These are phyloP conservation scores for Podarcis muralis DNA, from an alignment of 2,113 vertebrate species.

Conservation along the genomic window DNA sequence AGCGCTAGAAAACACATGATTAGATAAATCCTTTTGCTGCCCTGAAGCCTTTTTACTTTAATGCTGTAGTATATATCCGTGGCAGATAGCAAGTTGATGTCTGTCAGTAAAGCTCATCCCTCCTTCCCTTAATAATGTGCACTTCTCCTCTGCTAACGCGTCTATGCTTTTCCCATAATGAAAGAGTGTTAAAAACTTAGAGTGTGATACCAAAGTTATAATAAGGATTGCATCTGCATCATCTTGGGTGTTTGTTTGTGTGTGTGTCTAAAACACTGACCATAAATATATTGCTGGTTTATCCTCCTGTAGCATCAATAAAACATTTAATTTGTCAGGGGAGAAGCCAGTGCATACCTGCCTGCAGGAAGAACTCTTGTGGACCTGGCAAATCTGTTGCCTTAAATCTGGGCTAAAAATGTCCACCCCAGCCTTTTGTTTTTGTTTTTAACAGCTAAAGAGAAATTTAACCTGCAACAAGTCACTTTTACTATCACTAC, in stretches of 20 bases:
- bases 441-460: not conserved
- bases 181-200: conserved; percentile 4
- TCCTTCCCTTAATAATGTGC: conserved; percentile 49
- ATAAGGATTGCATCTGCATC: conserved; percentile 16
- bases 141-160: not conserved
- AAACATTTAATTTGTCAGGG: not conserved
- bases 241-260: conserved; percentile 22
- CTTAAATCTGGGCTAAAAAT: not conserved
- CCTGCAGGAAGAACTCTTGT: not conserved
- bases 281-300: not conserved
- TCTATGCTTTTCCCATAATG: conserved; percentile 16
- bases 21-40: conserved; percentile 66
- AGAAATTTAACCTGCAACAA: not conserved
- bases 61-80: conserved; percentile 55
- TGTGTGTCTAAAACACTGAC: conserved; percentile 28
- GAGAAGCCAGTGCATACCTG: not conserved
- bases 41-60: conserved; percentile 60
- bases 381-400: not conserved
- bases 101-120: conserved; percentile 62
- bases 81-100: conserved; percentile 56
- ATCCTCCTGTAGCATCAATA: not conserved
- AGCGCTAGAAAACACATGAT: conserved; percentile 54
- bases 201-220: conserved; percentile 36
- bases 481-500: not conserved
- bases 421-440: not conserved